Base-by-base conservation (phyloP, 23 tunicate species). In the Trididemnum nubilum region DNA sequence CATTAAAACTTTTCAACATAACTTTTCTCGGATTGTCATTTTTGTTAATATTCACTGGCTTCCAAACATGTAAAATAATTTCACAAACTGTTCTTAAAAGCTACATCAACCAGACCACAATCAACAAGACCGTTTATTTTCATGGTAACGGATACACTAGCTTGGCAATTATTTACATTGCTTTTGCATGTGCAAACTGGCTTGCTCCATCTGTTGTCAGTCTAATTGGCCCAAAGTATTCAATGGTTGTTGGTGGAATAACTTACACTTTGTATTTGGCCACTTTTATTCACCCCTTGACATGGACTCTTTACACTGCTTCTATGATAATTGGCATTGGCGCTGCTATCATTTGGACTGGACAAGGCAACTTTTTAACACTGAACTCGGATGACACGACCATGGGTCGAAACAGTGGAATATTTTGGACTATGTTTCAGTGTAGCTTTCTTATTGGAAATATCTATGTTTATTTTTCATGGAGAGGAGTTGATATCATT, bases 151-250 rank as follows among this genome's bases (percentile, higher is more conserved):
- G 98, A 0, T 93, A 83, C 72, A 93, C 87, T 28, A 94, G 89
- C 65, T 85, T 93, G 40, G 99, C 99, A 5, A 88, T 96, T 37
- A 92, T 96, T 52, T 96, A 96, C 80, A 79, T 81, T 23, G 99
- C 91, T 50, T 96, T 96, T 84, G 99, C 99, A 18, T 81, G 79
- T 69, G 91, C 97, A 0, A 96, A 96, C 70, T 96, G 99, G 99
- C 64, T 96, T n/a, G 93, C 99, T 0, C 99, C 99, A 2, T 96
- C 99, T 19, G 84, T 96, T 23, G 96, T 96, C 38, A 85, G 98
- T 30, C 27, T 86, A 19, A 57, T 89, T 65, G 96, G 99, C 4
- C 85, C 95, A 3, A 89, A 94, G 54, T 89, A 83, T 77, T 87
- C 98, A 1, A 93, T 93, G 98, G 51, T 93, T 15, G 64, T 80